A percentile compares a stretch with the other conserved stretches of the same genome.
Evolutionary conservation across 2,113 vertebrate genomes (phyloP).

Genomic region (Colaptes auratus): DNA sequence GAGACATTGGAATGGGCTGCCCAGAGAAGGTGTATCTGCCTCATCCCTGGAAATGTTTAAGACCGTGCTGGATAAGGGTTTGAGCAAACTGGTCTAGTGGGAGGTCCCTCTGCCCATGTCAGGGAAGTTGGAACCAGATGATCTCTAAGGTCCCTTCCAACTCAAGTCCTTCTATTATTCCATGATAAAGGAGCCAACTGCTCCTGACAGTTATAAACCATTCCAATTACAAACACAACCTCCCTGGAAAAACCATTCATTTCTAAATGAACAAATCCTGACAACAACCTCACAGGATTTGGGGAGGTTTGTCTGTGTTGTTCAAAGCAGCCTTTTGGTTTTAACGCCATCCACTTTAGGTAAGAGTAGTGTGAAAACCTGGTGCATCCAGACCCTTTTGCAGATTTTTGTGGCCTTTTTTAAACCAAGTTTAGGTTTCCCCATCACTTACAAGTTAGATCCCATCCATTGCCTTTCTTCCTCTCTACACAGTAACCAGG

Average conservation of each 20-base stretch:
- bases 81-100: too few species aligned
- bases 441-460: neutral
- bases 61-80: too few species aligned
- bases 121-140: too few species aligned
- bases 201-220: neutral
- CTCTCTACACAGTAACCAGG: neutral
- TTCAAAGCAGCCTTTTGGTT: neutral
- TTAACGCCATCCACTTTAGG: neutral
- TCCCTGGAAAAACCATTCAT: too few species aligned
- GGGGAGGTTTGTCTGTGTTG: neutral
- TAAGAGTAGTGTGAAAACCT: neutral
- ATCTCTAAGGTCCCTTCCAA: too few species aligned
- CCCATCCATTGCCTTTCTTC: neutral
- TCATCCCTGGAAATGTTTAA: too few species aligned
- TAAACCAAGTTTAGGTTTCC: neutral
- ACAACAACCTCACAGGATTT: neutral
- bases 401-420: neutral
- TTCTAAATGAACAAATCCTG: too few species aligned
- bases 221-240: too few species aligned
- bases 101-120: too few species aligned
- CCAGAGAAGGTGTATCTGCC: too few species aligned
- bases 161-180: too few species aligned
- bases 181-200: neutral
- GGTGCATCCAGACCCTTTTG: neutral
- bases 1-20: too few species aligned